Evolutionary conservation across 2,797 vertebrate genomes (phyloP).

Genomic region (Merluccius polli): DNA sequence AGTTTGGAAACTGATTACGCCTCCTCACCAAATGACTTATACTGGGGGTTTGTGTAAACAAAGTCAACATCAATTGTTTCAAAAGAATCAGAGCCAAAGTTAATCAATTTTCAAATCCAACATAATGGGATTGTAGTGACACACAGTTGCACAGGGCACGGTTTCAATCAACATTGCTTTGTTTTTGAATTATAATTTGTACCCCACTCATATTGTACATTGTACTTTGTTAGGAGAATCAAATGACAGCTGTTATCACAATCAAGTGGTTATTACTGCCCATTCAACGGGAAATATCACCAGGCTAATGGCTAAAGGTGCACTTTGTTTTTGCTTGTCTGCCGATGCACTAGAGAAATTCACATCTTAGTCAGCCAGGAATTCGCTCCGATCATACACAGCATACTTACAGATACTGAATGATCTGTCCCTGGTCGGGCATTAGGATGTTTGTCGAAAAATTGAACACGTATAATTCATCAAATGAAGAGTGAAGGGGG

Average conservation of each 20-base stretch:
- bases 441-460: constrained; percentile 69
- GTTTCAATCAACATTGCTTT: background rate
- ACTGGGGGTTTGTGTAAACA: constrained; percentile 1
- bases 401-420: no score
- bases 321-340: background rate
- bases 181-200: background rate
- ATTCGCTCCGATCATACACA: background rate
- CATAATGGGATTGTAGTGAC: no score
- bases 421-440: constrained; percentile 59
- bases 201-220: background rate
- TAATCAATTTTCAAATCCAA: constrained; percentile 9
- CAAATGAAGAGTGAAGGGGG: background rate
- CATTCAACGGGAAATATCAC: constrained; percentile 41
- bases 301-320: background rate
- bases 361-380: constrained; percentile 55
- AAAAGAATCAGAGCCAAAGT: constrained; percentile 8
- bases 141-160: background rate
- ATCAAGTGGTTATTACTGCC: constrained; percentile 26
- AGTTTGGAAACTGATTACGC: constrained; percentile 1
- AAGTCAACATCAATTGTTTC: constrained; percentile 4
- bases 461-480: constrained; percentile 81
- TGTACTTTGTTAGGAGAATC: constrained; percentile 14
- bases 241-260: constrained; percentile 8
- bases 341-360: no score
- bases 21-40: constrained; percentile 8